Conservation (phyloP, 2,888 invertebrate species). For the Ennomos erosarius region DNA sequence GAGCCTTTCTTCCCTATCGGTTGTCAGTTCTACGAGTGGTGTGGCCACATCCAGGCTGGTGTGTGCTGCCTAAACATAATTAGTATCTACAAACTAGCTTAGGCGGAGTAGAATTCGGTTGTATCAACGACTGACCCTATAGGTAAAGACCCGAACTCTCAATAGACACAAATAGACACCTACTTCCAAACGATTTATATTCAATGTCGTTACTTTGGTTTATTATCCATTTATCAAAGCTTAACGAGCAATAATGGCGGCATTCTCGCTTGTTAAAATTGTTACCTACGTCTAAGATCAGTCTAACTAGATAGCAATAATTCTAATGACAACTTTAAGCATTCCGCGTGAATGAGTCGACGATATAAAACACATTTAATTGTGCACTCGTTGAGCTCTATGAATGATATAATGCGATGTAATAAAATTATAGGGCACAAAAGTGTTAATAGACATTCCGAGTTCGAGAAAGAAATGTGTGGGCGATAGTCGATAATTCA, state of each 20-base stretch:
- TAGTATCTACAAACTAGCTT: conserved; percentile 33
- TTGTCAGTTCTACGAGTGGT: no score
- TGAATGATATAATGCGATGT: conserved; percentile 30
- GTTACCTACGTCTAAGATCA: conserved; percentile 55
- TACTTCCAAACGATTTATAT: conserved; percentile 62
- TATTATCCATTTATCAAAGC: conserved; percentile 76
- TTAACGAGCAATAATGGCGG: conserved; percentile 73
- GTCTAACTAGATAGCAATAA: conserved; percentile 47
- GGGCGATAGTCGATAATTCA: conserved; percentile 1
- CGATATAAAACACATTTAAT: conserved; percentile 37
- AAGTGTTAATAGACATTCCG: conserved; percentile 22
- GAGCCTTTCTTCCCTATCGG: no score
- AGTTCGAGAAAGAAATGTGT: conserved; percentile 1
- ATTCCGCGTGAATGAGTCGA: conserved; percentile 38
- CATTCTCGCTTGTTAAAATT: conserved; percentile 66
- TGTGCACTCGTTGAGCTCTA: conserved; percentile 20
- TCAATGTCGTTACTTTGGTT: conserved; percentile 61
- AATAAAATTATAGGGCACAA: conserved; percentile 17
- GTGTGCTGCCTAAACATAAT: no score
- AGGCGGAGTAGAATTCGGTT: neutral
- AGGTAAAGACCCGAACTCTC: conserved; percentile 18
- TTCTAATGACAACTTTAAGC: conserved; percentile 49
- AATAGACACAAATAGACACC: conserved; percentile 44
- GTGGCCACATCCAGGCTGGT: no score
- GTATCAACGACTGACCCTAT: no score